Evolutionary conservation across 2,113 vertebrate genomes (phyloP), one percentile per base, ranked within the genome.

Genomic region (Ancistrus triradiatus): DNA sequence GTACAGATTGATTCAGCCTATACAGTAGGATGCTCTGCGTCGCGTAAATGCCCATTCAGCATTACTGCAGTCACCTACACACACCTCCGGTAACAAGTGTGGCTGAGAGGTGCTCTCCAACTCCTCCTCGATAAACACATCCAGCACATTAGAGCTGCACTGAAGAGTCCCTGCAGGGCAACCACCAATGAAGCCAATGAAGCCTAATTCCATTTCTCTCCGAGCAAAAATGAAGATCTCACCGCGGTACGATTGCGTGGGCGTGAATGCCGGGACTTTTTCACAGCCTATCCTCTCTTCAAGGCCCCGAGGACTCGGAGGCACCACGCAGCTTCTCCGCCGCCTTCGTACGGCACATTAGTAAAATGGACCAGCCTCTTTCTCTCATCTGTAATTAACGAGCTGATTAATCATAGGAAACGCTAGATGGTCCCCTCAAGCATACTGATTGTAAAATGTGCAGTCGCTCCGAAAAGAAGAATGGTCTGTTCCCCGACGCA

Each of bases 371-470:
- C 58, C 69, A 50, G 44, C 52, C 46, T 68, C 63, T 71, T 67
- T 62, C 43, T 18, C 53, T 59, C 6, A 6, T 21, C 65, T 61
- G 64, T 68, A 72, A 68, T 75, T 75, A 75, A 72, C 15, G 51
- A 60, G 65, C 60, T 65, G 69, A 75, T 75, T 72, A 68, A 72
- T 75, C 65, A 68, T 60, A 71, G 68, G 60, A 68, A 60, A 46
- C 46, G 35, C 59, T 44, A 61, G 59, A 71, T 60, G 14, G 43
- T 42, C 58, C 74, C 66, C 74, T 53, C 56, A 70, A 64, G 66
- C 67, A 70, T 59, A 56, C 42, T 60, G 55, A 72, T 59, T 63
- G 28, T 18, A 31, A 62, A 57, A 49, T 60, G 47, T 8, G 46
- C 46, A 58, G 48, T 46, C 33, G 7, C 18, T 43, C 24, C 48